These are phyloP conservation scores for Cisticola juncidis DNA, from an alignment of 2,113 vertebrate genomes.

Conservation along the genomic window DNA sequence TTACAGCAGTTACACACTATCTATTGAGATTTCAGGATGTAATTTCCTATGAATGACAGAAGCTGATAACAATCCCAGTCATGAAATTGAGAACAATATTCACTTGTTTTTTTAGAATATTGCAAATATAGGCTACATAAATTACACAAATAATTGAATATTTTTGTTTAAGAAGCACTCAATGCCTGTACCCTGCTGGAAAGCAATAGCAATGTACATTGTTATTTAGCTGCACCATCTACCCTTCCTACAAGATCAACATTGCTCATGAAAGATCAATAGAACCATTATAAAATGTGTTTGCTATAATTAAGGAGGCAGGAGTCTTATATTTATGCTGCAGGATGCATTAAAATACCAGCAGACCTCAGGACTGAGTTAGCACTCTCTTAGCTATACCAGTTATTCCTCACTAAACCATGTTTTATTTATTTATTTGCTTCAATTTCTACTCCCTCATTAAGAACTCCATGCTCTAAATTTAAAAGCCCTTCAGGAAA, in stretches of 20 bases:
- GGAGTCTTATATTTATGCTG: conserved; percentile 22
- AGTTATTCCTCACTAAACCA: background rate
- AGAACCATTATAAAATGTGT: conserved; percentile 39
- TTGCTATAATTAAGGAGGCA: conserved; percentile 43
- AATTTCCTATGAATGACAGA: conserved; percentile 65
- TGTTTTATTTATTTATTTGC: conserved; percentile 28
- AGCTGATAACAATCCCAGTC: conserved; percentile 26
- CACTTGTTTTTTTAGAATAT: conserved; percentile 3
- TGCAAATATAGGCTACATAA: background rate
- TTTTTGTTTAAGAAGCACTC: conserved; percentile 34
- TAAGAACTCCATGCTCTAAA: background rate
- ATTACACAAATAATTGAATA: conserved; percentile 14
- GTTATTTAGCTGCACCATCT: conserved; percentile 22
- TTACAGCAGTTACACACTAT: conserved; percentile 41
- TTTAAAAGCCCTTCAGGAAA: background rate
- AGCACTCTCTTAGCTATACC: background rate
- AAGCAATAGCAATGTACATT: background rate
- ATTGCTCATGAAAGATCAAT: conserved; percentile 57
- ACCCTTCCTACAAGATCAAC: conserved; percentile 48
- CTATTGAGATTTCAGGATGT: conserved; percentile 41
- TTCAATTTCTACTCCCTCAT: background rate
- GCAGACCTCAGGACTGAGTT: background rate
- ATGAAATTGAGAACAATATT: background rate
- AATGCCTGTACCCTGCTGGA: background rate
- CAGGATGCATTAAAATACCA: conserved; percentile 42